phyloP scores from a whole-genome alignment of 1,140 invertebrate species.

The Cydia splendana region DNA sequence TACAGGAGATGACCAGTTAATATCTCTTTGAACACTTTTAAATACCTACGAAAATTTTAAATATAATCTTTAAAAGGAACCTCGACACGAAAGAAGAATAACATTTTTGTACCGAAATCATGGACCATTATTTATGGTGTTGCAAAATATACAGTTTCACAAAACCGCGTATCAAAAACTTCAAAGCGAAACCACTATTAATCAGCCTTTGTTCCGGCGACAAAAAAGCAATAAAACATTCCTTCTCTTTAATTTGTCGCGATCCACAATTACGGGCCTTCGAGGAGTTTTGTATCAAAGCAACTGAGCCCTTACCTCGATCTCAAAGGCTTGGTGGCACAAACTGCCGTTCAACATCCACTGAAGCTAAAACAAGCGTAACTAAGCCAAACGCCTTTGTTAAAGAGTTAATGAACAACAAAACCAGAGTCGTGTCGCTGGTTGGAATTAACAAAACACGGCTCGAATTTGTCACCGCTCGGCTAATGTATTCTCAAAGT shows the following conservation, averaged over 20 bases:
- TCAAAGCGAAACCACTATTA: conserved; percentile 3
- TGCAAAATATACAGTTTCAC: not conserved
- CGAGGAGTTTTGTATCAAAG: conserved; percentile 58
- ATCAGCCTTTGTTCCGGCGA: conserved; percentile 3
- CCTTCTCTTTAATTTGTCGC: conserved; percentile 56
- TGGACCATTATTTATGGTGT: not conserved
- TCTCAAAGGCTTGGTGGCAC: conserved; percentile 28
- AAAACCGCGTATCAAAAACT: conserved; percentile 11
- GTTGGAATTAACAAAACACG: conserved; percentile 37
- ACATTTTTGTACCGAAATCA: no score
- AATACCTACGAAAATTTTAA: no score
- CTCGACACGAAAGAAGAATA: no score
- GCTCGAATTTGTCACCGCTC: conserved; percentile 64
- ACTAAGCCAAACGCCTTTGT: conserved; percentile 3
- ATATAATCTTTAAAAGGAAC: no score
- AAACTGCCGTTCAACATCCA: conserved; percentile 36
- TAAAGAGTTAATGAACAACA: conserved; percentile 33
- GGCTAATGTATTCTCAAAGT: conserved; percentile 73
- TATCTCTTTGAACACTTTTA: no score
- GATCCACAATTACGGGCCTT: conserved; percentile 59
- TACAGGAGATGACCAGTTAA: no score
- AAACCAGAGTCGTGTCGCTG: conserved; percentile 13
- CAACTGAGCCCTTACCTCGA: conserved; percentile 41
- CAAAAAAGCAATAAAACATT: conserved; percentile 37
- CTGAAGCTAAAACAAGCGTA: conserved; percentile 35